phyloP scores from a whole-genome alignment of 53 echinoderm and acorn worm genomes.

The Antedon mediterranea region DNA sequence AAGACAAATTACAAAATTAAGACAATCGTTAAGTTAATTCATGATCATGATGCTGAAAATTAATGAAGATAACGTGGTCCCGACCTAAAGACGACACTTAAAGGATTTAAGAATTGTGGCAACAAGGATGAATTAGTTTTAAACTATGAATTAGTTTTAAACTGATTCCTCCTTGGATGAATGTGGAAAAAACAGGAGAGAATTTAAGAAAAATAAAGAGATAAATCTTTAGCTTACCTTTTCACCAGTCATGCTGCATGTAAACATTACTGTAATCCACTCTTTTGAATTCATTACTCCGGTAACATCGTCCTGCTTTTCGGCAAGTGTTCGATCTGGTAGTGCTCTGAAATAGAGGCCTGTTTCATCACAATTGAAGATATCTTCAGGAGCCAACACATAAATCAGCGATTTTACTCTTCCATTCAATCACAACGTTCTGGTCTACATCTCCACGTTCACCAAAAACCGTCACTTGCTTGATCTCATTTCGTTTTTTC shows the following conservation, averaged over 20 bases:
- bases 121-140: no score
- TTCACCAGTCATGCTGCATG: conserved; percentile 17
- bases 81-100: no score
- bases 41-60: no score
- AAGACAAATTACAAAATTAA: no score
- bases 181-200: no score
- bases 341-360: conserved; percentile 21
- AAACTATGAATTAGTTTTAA: no score
- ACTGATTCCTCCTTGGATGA: no score
- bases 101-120: no score
- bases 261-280: conserved; percentile 21
- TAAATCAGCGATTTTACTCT: conserved; percentile 11
- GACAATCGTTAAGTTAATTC: no score
- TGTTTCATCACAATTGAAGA: conserved; percentile 36
- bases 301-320: conserved; percentile 13
- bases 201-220: no score
- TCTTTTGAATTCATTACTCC: conserved; percentile 37
- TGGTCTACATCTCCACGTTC: conserved; percentile 27
- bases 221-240: background rate
- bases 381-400: conserved; percentile 17
- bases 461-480: conserved; percentile 13
- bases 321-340: conserved; percentile 9
- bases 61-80: no score
- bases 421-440: conserved; percentile 18
- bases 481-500: conserved; percentile 12